phyloP scores from a whole-genome alignment of 2,888 invertebrate genomes.

The Eupithecia subfuscata region DNA sequence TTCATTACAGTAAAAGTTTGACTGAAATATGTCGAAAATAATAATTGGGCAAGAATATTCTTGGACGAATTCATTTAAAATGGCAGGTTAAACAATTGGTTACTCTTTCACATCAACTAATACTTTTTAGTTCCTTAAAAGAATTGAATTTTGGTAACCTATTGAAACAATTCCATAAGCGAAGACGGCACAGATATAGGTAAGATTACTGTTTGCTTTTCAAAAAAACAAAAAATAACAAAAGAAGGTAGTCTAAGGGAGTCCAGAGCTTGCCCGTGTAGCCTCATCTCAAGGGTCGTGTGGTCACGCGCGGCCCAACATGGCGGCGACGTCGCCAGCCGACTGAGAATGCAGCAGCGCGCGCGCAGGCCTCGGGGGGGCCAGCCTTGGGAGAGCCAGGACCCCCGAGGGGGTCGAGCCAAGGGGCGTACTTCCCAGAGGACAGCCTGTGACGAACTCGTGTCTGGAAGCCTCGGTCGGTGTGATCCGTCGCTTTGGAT shows the following conservation, averaged over 20 bases:
- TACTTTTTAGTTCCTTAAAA: background rate
- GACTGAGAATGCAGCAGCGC: constrained; percentile 86
- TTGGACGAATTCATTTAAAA: constrained; percentile 7
- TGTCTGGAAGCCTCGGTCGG: constrained; percentile 95
- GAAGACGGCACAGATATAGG: background rate
- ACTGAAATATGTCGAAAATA: background rate
- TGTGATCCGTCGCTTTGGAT: constrained; percentile 94
- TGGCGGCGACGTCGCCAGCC: constrained; percentile 86
- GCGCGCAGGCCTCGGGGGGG: constrained; percentile 66
- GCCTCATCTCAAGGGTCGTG: constrained; percentile 59
- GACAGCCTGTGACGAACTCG: constrained; percentile 88
- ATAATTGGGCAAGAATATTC: background rate
- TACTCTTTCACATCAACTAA: background rate
- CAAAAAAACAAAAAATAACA: background rate
- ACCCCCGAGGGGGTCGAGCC: constrained; percentile 76
- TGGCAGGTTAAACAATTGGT: background rate
- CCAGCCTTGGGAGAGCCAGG: constrained; percentile 74
- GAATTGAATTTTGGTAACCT: background rate
- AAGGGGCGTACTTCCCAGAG: constrained; percentile 53
- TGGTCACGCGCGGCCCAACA: constrained; percentile 86
- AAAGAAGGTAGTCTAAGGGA: constrained; percentile 40
- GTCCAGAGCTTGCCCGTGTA: constrained; percentile 49
- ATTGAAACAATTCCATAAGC: background rate
- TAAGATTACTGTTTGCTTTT: background rate
- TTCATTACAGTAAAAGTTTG: background rate